phyloP scores from a whole-genome alignment of 2,888 invertebrate species.

The Melangyna quadrimaculata region DNA sequence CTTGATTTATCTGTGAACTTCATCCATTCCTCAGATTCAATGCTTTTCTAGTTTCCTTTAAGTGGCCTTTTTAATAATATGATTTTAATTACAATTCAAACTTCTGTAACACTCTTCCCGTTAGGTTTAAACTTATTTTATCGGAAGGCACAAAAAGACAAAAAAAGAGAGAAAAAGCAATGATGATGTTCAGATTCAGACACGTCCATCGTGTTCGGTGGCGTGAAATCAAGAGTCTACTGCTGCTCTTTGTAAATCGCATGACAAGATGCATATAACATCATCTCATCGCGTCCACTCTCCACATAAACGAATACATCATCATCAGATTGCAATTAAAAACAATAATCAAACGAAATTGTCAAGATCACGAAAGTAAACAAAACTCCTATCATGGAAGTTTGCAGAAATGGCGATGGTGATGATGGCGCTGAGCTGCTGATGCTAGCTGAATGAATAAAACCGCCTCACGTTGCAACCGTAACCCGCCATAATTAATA shows the following conservation, averaged over 20 bases:
- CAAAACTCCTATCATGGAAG: conserved; percentile 51
- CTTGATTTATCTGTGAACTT: background rate
- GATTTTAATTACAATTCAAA: conserved; percentile 45
- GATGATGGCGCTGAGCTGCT: background rate
- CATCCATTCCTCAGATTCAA: background rate
- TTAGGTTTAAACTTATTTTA: conserved; percentile 48
- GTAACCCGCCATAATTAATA: conserved; percentile 56
- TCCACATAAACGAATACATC: conserved; percentile 24
- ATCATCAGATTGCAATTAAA: conserved; percentile 66
- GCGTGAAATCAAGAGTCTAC: conserved; percentile 37
- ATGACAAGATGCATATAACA: conserved; percentile 58
- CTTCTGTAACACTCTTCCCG: conserved; percentile 47
- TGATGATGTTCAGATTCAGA: conserved; percentile 14
- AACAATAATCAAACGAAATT: conserved; percentile 69
- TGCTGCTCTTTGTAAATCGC: conserved; percentile 33
- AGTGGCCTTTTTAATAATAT: conserved; percentile 23
- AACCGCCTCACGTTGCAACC: background rate
- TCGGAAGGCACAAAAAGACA: conserved; percentile 9
- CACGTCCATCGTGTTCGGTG: conserved; percentile 13
- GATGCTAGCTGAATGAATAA: background rate
- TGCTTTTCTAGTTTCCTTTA: background rate
- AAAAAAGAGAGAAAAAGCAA: background rate
- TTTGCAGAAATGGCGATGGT: fast-evolving
- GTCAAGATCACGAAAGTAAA: conserved; percentile 71
- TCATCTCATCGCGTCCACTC: conserved; percentile 27